Evolutionary conservation across 2,888 invertebrate genomes (phyloP).

Genomic region (Tetropium fuscum): DNA sequence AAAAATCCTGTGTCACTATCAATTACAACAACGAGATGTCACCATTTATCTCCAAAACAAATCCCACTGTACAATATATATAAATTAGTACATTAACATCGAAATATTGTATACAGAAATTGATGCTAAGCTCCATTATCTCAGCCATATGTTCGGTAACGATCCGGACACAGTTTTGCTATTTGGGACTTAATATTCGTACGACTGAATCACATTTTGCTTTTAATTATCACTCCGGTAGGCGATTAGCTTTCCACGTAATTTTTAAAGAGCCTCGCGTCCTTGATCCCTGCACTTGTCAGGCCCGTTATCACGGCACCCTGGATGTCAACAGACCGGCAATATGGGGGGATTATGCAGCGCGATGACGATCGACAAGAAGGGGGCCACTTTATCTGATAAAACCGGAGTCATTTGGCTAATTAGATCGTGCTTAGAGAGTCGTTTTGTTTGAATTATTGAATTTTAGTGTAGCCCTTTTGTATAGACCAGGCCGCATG

Average conservation of each 20-base stretch:
- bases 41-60: constrained; percentile 12
- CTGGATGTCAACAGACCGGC: constrained; percentile 7
- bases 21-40: constrained; percentile 2
- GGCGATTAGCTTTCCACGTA: constrained; percentile 18
- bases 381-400: constrained; percentile 9
- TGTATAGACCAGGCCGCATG: too few relatives aligned
- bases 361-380: constrained; percentile 12
- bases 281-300: constrained; percentile 10
- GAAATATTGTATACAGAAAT: constrained; percentile 44
- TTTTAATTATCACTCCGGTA: constrained; percentile 36
- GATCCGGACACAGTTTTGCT: constrained; percentile 41
- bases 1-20: constrained; percentile 15
- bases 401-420: constrained; percentile 4
- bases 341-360: constrained; percentile 18
- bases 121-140: constrained; percentile 40
- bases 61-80: constrained; percentile 34
- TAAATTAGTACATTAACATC: constrained; percentile 47
- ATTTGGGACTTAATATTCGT: constrained; percentile 37
- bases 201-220: constrained; percentile 40
- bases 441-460: too few relatives aligned
- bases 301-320: constrained; percentile 1
- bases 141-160: constrained; percentile 39
- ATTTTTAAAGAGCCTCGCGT: constrained; percentile 14
- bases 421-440: too few relatives aligned
- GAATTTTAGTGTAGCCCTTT: too few relatives aligned